Conservation (phyloP, 2,113 vertebrate species). For the Misgurnus anguillicaudatus region DNA sequence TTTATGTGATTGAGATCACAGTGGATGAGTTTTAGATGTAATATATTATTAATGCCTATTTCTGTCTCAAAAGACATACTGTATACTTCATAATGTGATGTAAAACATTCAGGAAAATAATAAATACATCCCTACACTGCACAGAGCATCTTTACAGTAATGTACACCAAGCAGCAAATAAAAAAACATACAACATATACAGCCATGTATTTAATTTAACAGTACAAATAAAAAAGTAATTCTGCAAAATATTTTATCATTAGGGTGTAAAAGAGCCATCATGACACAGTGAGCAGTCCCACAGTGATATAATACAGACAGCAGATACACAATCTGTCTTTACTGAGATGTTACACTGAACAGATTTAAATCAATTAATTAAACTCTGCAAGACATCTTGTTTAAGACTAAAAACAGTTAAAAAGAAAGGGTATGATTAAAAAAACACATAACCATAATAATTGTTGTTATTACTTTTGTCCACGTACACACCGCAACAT, state of each 20-base stretch:
- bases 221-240: not conserved
- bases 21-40: no score
- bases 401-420: no score
- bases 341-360: not conserved
- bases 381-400: not conserved
- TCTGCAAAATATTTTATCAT: not conserved
- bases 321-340: not conserved
- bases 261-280: not conserved
- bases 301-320: not conserved
- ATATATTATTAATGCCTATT: no score
- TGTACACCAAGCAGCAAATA: slow-evolving; percentile 15
- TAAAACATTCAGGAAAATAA: no score
- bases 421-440: no score
- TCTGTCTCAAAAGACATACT: no score
- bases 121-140: no score
- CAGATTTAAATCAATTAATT: not conserved
- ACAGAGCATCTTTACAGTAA: no score
- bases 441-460: no score
- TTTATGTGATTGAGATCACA: no score
- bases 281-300: slow-evolving; percentile 40
- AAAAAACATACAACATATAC: slow-evolving; percentile 55
- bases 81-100: slow-evolving; percentile 4
- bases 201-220: slow-evolving; percentile 55
- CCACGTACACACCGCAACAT: no score
- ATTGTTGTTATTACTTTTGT: no score